Evolutionary conservation across 2,797 vertebrate species (phyloP).

Genomic region (Tachyglossus aculeatus): DNA sequence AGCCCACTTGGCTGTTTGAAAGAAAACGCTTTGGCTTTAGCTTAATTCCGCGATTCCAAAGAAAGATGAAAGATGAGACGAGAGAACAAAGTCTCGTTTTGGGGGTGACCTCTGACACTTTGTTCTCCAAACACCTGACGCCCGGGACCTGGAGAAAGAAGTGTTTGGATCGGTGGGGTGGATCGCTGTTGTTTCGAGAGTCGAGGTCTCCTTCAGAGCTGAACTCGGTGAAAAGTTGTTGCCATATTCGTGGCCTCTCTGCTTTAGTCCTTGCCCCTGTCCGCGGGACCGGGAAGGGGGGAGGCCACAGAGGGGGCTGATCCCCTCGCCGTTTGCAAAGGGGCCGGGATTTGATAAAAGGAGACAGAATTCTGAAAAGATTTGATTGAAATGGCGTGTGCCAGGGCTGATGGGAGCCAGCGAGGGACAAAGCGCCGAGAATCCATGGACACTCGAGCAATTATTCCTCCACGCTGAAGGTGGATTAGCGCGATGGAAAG

Average conservation of each 20-base stretch:
- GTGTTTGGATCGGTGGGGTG: not conserved
- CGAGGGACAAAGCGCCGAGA: constrained; percentile 97
- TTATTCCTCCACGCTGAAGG: constrained; percentile 99
- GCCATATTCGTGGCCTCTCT: constrained; percentile 3
- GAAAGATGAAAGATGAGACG: constrained; percentile 22
- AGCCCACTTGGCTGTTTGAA: not conserved
- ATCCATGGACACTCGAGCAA: constrained; percentile 99
- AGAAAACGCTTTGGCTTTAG: not conserved
- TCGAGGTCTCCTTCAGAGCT: not conserved
- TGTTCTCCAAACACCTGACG: constrained; percentile 46
- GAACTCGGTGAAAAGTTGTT: constrained; percentile 52
- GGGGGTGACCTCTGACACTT: constrained; percentile 43
- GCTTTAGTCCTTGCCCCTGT: not conserved
- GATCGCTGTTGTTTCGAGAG: not conserved
- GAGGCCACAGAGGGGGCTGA: constrained; percentile 76
- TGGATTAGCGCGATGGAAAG: constrained; percentile 99
- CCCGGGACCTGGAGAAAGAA: not conserved
- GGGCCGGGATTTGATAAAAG: constrained; percentile 89
- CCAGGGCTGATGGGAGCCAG: constrained; percentile 97
- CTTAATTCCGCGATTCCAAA: constrained; percentile 21
- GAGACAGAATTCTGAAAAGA: constrained; percentile 86
- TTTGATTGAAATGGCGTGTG: constrained; percentile 99
- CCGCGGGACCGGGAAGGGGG: constrained; percentile 41
- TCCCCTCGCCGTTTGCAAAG: constrained; percentile 78
- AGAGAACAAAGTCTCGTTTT: constrained; percentile 36